phyloP scores from a whole-genome alignment of 2,888 invertebrate species.

The Abrostola tripartita region DNA sequence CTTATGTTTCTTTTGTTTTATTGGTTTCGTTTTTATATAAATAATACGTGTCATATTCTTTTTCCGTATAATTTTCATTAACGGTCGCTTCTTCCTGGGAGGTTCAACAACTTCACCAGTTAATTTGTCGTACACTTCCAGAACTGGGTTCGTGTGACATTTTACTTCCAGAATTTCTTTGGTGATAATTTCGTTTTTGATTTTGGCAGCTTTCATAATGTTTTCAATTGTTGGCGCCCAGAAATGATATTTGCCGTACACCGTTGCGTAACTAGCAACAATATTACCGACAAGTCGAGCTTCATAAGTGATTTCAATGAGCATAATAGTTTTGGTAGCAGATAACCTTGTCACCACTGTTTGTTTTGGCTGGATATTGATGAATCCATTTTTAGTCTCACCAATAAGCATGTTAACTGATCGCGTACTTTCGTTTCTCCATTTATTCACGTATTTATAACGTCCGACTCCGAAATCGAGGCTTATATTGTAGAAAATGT shows the following conservation, averaged over 20 bases:
- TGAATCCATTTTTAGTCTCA: conserved; percentile 50
- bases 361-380: conserved; percentile 65
- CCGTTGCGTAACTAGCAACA: conserved; percentile 68
- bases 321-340: conserved; percentile 66
- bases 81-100: conserved; percentile 23
- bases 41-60: conserved; percentile 41
- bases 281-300: conserved; percentile 68
- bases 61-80: conserved; percentile 37
- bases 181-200: conserved; percentile 71
- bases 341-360: conserved; percentile 60
- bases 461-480: conserved; percentile 62
- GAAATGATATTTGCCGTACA: conserved; percentile 77
- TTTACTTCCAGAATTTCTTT: conserved; percentile 70
- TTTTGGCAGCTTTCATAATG: conserved; percentile 71
- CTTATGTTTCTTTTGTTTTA: conserved; percentile 17
- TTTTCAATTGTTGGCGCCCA: conserved; percentile 70
- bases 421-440: conserved; percentile 64
- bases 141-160: conserved; percentile 68
- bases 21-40: conserved; percentile 32
- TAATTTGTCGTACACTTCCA: conserved; percentile 65
- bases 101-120: conserved; percentile 51
- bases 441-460: conserved; percentile 62
- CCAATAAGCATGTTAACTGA: conserved; percentile 60
- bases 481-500: conserved; percentile 61
- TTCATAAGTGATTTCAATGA: conserved; percentile 67